Evolutionary conservation across 2,888 invertebrate genomes (phyloP), one percentile per base, ranked within the genome.

Genomic region (Cephus sareptanus): DNA sequence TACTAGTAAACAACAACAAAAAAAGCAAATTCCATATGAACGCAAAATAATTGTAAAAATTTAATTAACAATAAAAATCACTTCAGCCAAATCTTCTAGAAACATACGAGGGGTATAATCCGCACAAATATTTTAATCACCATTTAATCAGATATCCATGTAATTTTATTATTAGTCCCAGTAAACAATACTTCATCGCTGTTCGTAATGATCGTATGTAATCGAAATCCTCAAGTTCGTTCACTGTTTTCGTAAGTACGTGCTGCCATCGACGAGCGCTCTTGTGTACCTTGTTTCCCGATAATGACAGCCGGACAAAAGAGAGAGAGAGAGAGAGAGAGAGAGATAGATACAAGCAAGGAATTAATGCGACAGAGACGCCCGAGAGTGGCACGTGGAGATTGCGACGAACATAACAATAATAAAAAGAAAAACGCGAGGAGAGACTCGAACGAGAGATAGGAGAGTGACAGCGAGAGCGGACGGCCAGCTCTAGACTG

Each of bases 401-500:
- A 33, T 23, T 31, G n/a, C 4, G 71, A 31, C 71, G 11, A 71
- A 71, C 23, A 56, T 56, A 56, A 56, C 9, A 9, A 56, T 23
- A 56, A 56, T 9, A 56, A 37, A 13, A 37, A 37, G 23, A 15
- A 15, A 15, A 56, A 23, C 56, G 23, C 56, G 15, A 15, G 9
- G 15, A 40, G 2, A 2, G 23, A 56, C 56, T 56, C 23, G 56
- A 56, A 71, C 71, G 31, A 31, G 71, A 71, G 56, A 56, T 23
- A 77, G 82, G 81, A 77, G 81, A 81, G 80, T 79, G 79, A 84
- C 86, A 84, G 56, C 56, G 23, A 56, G 56, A 56, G 80, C 87
- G 85, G 87, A 85, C 83, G 83, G 88, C 84, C 85, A 85, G 83
- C 85, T 87, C 83, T 81, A 82, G 84, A 87, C 87, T 87, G 85